Percentiles rank a stretch among this genome's conserved stretches.
phyloP scores from a whole-genome alignment of 2,113 vertebrate genomes.

The Anhinga rufa region DNA sequence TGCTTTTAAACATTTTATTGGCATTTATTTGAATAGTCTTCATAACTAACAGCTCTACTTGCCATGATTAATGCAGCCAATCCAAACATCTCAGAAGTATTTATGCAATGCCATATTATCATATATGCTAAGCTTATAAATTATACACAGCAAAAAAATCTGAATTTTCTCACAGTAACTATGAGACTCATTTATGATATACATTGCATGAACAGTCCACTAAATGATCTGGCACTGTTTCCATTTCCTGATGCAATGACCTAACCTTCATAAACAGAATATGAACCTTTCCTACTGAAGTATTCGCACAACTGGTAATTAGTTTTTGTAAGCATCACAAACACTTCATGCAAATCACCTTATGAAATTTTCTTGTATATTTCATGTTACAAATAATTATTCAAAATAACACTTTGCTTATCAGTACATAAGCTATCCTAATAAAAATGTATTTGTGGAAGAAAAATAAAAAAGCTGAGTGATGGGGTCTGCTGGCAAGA shows the following conservation, averaged over 20 bases:
- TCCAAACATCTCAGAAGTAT: background rate
- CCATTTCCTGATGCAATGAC: background rate
- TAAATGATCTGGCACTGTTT: background rate
- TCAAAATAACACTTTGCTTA: background rate
- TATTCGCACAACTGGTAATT: background rate
- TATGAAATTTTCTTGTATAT: background rate
- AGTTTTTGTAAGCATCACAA: background rate
- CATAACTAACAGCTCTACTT: background rate
- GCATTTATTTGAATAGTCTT: constrained; percentile 5
- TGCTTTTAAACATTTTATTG: background rate
- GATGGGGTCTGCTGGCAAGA: background rate
- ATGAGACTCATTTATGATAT: background rate
- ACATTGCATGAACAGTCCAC: background rate
- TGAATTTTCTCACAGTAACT: constrained; percentile 10
- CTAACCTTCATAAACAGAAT: background rate
- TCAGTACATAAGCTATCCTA: background rate
- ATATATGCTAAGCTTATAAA: background rate
- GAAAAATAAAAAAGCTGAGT: background rate
- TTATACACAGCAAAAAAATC: background rate
- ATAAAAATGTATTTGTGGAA: background rate
- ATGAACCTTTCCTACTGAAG: background rate
- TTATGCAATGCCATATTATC: background rate
- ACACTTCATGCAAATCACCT: background rate
- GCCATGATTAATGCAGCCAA: constrained; percentile 5
- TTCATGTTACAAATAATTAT: background rate